Evolutionary conservation across 2,113 vertebrate species (phyloP), one percentile per base, ranked within the genome.

Genomic region (Phasianus colchicus): DNA sequence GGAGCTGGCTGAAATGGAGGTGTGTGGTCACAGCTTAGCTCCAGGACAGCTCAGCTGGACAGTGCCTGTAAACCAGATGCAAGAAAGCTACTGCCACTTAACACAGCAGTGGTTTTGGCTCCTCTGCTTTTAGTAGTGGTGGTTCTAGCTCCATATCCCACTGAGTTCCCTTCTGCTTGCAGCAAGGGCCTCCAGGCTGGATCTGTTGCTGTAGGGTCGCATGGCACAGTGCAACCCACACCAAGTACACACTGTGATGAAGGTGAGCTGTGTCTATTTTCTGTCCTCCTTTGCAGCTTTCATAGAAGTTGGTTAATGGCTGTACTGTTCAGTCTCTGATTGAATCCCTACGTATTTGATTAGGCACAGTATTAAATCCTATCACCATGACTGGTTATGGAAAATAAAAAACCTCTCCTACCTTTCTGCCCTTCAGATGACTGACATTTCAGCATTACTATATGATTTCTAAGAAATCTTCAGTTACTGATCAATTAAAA

Each of bases 301-400:
- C 24, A 20, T 48, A 54, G 36, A 79, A 79, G 14, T 54, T 77
- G 38, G 61, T 76, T 78, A 81, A 58, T 36, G 43, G 18, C 63
- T 93, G 14, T 27, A 17, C 67, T 58, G 32, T 82, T 89, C 22
- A 40, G 18, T 47, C 16, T 88, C 57, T 48, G 69, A 57, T 22
- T 5, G 14, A 86, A 79, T 75, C 32, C 20, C 86, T 65, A 40
- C 1, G 1, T 74, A 5, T 92, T 80, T 92, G 57, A 75, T 88
- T 65, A 87, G 58, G 65, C 36, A 79, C 2, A 42, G 14, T 75
- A 69, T 86, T 92, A 75, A 94, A 92, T 73, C 25, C 30, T n/a
- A 75, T 47, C 81, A 78, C 32, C 9, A 16, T 47, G 55, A 47
- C 34, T 16, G 32, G 38, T 38, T 38, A 38, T 57, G 61, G 57